Percentiles rank a stretch among this genome's conserved stretches.
Conservation (phyloP, 2,888 invertebrate species). For the Coenonympha arcania region DNA sequence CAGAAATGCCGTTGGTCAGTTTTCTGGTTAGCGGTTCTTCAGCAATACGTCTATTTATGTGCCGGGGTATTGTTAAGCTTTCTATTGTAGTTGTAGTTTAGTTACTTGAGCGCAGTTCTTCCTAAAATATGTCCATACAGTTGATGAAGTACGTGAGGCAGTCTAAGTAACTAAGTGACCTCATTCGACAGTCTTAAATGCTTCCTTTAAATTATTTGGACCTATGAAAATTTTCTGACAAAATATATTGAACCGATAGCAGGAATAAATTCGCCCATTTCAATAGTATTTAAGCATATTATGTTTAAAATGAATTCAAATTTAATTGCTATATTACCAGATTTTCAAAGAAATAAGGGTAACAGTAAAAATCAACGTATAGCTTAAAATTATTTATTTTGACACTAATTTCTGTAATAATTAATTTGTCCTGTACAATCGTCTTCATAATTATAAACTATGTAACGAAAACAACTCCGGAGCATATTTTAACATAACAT, state of each 20-base stretch:
- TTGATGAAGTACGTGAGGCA: no score
- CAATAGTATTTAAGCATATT: no score
- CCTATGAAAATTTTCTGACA: no score
- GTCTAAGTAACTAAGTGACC: no score
- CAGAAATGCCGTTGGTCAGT: conserved; percentile 38
- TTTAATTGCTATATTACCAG: neutral
- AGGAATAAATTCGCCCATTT: no score
- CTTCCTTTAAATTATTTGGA: no score
- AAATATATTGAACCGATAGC: no score
- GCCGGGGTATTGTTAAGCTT: neutral
- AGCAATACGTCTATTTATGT: conserved; percentile 8
- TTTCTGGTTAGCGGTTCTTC: conserved; percentile 8
- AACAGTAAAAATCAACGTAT: neutral
- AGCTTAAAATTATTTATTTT: conserved; percentile 15
- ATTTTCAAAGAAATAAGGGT: neutral
- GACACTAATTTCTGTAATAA: neutral
- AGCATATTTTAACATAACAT: conserved; percentile 2
- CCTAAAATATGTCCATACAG: neutral
- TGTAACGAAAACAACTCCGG: conserved; percentile 20
- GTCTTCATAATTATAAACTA: conserved; percentile 17
- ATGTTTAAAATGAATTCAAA: no score
- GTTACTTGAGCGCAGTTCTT: neutral
- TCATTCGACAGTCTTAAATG: no score
- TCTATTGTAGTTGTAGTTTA: no score
- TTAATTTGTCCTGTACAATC: conserved; percentile 12